Percentiles rank a stretch among this genome's conserved stretches.
Evolutionary conservation across 64 coral and sea anemone genomes (phyloP).

Genomic region (Anthopleura sola): DNA sequence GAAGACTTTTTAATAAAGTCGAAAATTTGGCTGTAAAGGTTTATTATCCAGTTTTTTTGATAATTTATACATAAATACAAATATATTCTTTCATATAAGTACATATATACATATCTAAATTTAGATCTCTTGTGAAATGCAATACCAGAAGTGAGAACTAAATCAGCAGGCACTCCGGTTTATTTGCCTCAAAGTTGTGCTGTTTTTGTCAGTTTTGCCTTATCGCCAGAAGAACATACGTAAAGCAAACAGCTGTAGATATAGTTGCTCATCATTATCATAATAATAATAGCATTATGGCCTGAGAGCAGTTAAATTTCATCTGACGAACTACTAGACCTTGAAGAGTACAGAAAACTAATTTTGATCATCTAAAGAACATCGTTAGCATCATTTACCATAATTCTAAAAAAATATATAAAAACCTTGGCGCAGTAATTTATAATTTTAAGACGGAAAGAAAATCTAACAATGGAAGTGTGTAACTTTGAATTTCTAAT

Average conservation of each 20-base stretch:
- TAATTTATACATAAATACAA: no score
- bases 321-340: neutral
- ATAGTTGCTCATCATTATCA: neutral
- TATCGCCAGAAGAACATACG: neutral
- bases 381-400: no score
- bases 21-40: no score
- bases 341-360: neutral
- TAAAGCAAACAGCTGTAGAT: neutral
- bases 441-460: no score
- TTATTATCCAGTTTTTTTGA: no score
- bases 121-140: neutral
- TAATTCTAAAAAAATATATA: no score
- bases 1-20: no score
- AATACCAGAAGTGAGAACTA: neutral
- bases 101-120: no score
- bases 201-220: neutral
- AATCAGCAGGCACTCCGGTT: neutral
- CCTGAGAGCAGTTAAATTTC: neutral
- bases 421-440: no score
- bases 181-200: neutral
- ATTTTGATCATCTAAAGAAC: neutral
- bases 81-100: no score
- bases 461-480: no score
- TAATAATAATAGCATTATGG: neutral
- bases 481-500: no score